Evolutionary conservation across 2,113 vertebrate species (phyloP), one percentile per base, ranked within the genome.

Genomic region (Podocnemis expansa): DNA sequence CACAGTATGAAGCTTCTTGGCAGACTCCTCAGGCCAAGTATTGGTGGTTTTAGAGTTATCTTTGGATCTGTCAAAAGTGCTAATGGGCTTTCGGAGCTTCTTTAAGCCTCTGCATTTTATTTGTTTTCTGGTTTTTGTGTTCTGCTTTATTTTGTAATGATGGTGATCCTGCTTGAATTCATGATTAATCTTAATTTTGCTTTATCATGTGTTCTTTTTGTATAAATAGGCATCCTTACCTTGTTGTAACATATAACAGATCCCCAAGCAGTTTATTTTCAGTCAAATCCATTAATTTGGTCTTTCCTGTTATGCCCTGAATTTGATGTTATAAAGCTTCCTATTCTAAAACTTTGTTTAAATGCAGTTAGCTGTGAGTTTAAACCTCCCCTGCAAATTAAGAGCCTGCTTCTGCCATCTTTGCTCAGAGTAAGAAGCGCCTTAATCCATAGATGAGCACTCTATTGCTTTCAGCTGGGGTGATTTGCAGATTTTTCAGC

Each of bases 31-130:
- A 98, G 97, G 98, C 98, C 98, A 98, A 98, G 97, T 98, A 98
- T 98, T 98, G 97, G 97, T 98, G 97, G 97, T 83, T 98, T 98
- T 95, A 97, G 97, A 98, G 98, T 98, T 98, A 98, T 98, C 98
- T 98, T 98, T 98, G 98, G 98, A 98, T 98, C 98, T 98, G 98
- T 98, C 98, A 98, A 97, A 98, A 98, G 98, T 98, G 98, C 97
- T 98, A 98, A 98, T 98, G 98, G 98, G 98, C 98, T 98, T 98
- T 98, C 98, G 98, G 97, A 97, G 97, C 98, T 98, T 96, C 98
- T 98, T 97, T 98, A 97, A 97, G 98, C 97, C 98, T 97, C 96
- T 97, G 97, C 97, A 98, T 98, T 97, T 91, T 98, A 97, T 98
- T 98, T 98, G 97, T 97, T 98, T 97, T 98, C 97, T 98, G 98